These are phyloP conservation scores for Indicator indicator DNA, from an alignment of 2,113 vertebrate species.

Conservation along the genomic window DNA sequence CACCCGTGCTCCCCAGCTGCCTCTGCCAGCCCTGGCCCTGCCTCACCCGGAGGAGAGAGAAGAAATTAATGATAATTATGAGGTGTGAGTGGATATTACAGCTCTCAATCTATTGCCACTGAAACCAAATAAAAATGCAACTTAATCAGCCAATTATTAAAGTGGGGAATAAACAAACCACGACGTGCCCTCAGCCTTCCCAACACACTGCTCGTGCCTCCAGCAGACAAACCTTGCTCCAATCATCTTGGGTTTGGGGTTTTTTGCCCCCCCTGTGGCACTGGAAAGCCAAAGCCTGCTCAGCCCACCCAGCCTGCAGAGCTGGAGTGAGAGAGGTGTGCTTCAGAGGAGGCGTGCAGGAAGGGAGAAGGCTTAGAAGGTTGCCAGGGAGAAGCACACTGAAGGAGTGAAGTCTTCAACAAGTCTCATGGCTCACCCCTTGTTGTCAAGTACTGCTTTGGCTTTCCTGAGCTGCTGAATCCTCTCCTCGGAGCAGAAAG, in stretches of 20 bases:
- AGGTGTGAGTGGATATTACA: conserved; percentile 70
- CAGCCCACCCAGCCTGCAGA: background rate
- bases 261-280: accelerated
- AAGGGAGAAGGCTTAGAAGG: conserved; percentile 13
- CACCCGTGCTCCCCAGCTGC: background rate
- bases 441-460: conserved; percentile 10
- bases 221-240: background rate
- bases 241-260: background rate
- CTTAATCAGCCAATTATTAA: conserved; percentile 75
- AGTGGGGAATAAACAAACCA: conserved; percentile 64
- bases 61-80: conserved; percentile 78
- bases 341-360: background rate
- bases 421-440: conserved; percentile 1
- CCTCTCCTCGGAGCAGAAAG: background rate
- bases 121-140: conserved; percentile 76
- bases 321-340: background rate
- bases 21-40: conserved; percentile 61
- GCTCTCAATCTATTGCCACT: conserved; percentile 69
- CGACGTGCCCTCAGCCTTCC: background rate
- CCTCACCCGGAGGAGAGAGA: conserved; percentile 25
- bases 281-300: background rate
- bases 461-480: background rate
- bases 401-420: conserved; percentile 34
- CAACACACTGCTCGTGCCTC: background rate
- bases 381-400: conserved; percentile 47